phyloP scores from a whole-genome alignment of 2,113 vertebrate genomes.

The Pelusios castaneus region DNA sequence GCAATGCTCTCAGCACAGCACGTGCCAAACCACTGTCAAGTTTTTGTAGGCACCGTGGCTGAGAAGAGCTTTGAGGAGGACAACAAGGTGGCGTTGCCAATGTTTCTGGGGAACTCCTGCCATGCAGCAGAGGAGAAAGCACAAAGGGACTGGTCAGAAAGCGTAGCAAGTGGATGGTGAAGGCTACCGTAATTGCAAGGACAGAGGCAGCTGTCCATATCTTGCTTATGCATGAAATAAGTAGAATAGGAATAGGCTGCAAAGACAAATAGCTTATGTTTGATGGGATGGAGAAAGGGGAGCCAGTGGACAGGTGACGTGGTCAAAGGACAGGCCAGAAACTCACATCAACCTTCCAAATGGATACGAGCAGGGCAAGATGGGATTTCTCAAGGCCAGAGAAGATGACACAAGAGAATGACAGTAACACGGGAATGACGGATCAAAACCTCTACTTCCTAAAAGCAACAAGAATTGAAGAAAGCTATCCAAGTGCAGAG shows the following conservation, averaged over 20 bases:
- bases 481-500: neutral
- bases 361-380: accelerated
- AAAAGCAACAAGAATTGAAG: neutral
- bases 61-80: neutral
- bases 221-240: neutral
- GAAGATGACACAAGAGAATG: neutral
- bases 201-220: neutral
- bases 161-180: neutral
- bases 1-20: neutral
- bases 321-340: neutral
- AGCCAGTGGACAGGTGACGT: neutral
- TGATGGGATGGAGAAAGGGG: neutral
- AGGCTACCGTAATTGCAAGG: neutral
- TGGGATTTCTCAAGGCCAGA: neutral
- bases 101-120: no score
- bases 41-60: neutral
- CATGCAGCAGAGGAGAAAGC: neutral
- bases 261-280: neutral
- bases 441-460: neutral
- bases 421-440: neutral
- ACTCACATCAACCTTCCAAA: neutral
- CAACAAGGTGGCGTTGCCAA: neutral
- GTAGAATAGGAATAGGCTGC: neutral
- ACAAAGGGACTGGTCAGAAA: neutral
- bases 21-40: neutral